Conservation (phyloP, 1,140 invertebrate genomes). For the Drosophila burlai region DNA sequence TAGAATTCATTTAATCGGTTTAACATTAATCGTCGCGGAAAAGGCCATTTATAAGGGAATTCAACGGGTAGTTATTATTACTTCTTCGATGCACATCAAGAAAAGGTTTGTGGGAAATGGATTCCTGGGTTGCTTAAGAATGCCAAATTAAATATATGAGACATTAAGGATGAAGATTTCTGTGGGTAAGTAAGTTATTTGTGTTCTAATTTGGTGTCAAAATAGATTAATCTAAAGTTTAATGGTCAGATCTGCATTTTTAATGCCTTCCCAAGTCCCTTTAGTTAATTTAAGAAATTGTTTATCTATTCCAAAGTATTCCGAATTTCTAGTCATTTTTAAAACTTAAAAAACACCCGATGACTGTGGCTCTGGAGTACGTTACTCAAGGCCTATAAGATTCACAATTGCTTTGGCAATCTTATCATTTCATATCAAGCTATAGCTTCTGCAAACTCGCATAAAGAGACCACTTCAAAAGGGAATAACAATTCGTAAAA, state of each 20-base stretch:
- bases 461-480: constrained; percentile 7
- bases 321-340: no score
- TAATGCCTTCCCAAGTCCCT: not conserved
- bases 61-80: constrained; percentile 6
- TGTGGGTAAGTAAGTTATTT: not conserved
- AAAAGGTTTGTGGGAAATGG: not conserved
- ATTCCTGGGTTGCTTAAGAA: not conserved
- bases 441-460: not conserved
- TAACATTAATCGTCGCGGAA: constrained; percentile 32
- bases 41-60: not conserved
- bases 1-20: constrained; percentile 69
- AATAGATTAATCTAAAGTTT: not conserved
- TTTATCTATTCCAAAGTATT: not conserved
- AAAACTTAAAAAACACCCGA: not conserved
- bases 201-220: no score
- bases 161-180: not conserved
- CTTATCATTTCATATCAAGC: no score
- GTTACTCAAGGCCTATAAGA: not conserved
- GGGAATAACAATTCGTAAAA: constrained; percentile 8
- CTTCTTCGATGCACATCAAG: not conserved
- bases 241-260: not conserved
- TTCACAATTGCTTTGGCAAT: not conserved
- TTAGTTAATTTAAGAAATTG: not conserved
- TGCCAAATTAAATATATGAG: not conserved
- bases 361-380: not conserved